phyloP scores from a whole-genome alignment of 2,113 vertebrate genomes.

The Tenrec ecaudatus region DNA sequence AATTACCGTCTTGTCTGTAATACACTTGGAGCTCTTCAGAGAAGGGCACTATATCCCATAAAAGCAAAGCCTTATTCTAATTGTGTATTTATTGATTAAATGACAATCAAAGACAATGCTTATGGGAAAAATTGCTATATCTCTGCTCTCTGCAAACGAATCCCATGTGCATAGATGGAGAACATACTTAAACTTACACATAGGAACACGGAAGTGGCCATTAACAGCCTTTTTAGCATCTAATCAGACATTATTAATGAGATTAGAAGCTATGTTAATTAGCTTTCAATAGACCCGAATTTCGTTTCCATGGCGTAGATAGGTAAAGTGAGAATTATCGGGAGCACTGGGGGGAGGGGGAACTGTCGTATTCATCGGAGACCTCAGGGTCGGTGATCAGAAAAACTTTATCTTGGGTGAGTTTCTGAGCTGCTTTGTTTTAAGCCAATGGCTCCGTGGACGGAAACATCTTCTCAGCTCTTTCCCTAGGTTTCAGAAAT shows the following conservation, averaged over 20 bases:
- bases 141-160: slow-evolving; percentile 54
- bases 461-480: neutral
- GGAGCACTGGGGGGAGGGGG: neutral
- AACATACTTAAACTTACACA: slow-evolving; percentile 75
- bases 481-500: slow-evolving; percentile 21
- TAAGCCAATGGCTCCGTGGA: neutral
- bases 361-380: slow-evolving; percentile 20
- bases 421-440: neutral
- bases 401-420: slow-evolving; percentile 38
- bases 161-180: slow-evolving; percentile 46
- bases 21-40: slow-evolving; percentile 75
- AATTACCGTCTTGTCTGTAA: slow-evolving; percentile 74
- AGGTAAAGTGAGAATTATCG: slow-evolving; percentile 11
- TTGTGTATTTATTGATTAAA: slow-evolving; percentile 81
- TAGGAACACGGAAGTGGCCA: slow-evolving; percentile 66
- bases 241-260: slow-evolving; percentile 73
- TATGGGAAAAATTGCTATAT: slow-evolving; percentile 43
- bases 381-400: neutral
- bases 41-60: slow-evolving; percentile 72
- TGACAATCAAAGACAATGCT: slow-evolving; percentile 76
- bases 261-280: slow-evolving; percentile 78
- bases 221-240: slow-evolving; percentile 68
- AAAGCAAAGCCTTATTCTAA: slow-evolving; percentile 79
- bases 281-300: slow-evolving; percentile 62
- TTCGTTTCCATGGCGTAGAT: slow-evolving; percentile 7